Conservation (phyloP, 92 coral and sea anemone species). For the Plumapathes pennacea region DNA sequence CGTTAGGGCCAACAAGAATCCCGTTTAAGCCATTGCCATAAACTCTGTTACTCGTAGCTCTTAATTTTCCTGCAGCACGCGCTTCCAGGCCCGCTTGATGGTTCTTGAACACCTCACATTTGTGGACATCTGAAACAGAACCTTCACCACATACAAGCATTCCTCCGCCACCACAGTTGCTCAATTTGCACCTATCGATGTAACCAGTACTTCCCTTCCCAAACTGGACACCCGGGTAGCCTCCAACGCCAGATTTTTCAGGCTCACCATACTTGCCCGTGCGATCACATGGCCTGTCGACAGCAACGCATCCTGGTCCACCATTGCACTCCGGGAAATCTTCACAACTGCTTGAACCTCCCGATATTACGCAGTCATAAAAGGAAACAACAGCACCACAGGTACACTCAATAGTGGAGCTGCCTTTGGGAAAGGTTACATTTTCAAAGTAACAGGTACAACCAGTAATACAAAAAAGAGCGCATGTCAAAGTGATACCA, state of each 20-base stretch:
- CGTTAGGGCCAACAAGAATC: constrained; percentile 31
- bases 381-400: constrained; percentile 9
- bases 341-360: constrained; percentile 54
- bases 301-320: constrained; percentile 65
- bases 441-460: constrained; percentile 53
- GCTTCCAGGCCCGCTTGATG: constrained; percentile 62
- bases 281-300: constrained; percentile 52
- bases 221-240: constrained; percentile 37
- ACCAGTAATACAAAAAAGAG: neutral
- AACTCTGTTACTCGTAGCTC: constrained; percentile 42
- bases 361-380: constrained; percentile 50
- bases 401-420: constrained; percentile 14
- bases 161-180: constrained; percentile 57
- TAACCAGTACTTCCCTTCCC: constrained; percentile 12
- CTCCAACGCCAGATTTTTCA: constrained; percentile 27
- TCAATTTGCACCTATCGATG: constrained; percentile 55
- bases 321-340: constrained; percentile 81
- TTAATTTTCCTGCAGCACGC: constrained; percentile 51
- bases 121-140: constrained; percentile 18
- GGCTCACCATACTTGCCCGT: constrained; percentile 41
- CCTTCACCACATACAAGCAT: constrained; percentile 31
- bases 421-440: constrained; percentile 27
- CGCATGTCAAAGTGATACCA: constrained; percentile 17
- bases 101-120: constrained; percentile 59
- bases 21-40: constrained; percentile 56